Base-by-base conservation (phyloP, 2,113 vertebrate species). In the Tonatia bakeri region DNA sequence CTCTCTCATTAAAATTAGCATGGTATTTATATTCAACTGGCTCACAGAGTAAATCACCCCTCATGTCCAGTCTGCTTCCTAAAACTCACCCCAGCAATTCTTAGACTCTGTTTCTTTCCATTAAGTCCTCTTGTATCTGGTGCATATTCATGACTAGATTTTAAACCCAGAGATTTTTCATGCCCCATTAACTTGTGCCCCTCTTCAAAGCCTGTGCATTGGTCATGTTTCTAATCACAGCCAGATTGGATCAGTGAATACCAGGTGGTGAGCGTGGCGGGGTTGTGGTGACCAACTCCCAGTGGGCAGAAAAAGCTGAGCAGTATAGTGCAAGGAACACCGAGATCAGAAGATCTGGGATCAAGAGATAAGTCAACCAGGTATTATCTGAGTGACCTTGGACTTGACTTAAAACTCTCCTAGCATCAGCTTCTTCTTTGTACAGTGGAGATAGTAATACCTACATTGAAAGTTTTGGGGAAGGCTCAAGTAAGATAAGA, bases 61-160 rank as follows among this genome's bases (percentile, higher is more conserved):
- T 95, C 45, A 56, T 59, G 15, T 64, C 33, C 69, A 91, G 33
- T 85, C 77, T 94, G 16, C 10, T 94, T 90, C n/a, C 43, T 69
- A 61, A 92, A 76, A n/a, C 50, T 91, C 28, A 65, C 72, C 82
- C 69, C n/a, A 10, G 43, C 89, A 87, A 59, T 91, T 40, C 33
- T 79, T 96, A 50, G 50, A 75, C 7, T 75, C 33, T 59, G 20
- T 88, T 87, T 85, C 79, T 83, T 96, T 91, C 61, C 43, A 64
- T 72, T 79, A 90, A 65, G 24, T 87, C 87, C 24, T 90, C 85
- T 77, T 38, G 67, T 52, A 82, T 64, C 33, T 88, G 82, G 54
- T 79, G 0, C 7, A 79, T 50, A 75, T 54, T 84, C 88, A 45
- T 90, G 56, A 79, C 36, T 40, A 79, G 28, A 59, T 83, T 93